Base-by-base conservation (phyloP, 2,113 vertebrate species). In the Coturnix japonica region DNA sequence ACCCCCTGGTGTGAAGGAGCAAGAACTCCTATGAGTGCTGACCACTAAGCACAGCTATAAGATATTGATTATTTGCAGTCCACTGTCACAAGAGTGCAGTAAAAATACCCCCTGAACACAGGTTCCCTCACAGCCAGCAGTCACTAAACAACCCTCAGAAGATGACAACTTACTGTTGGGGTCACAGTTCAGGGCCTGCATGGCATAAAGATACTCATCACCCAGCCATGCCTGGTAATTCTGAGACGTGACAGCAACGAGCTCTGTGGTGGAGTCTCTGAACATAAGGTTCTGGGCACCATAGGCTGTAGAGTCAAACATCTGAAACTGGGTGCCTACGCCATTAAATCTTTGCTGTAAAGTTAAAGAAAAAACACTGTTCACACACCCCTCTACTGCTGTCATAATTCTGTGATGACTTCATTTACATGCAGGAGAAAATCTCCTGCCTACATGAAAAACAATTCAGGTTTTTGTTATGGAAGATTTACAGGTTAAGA, bases 211-310 rank as follows among this genome's bases (percentile, higher is more conserved):
- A 84, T 99, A 99, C 44, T 94, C 92, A 1, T 33, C 92, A 37
- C 99, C 98, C 97, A 99, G 97, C 99, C 99, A 99, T 0, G 84
- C 91, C 76, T 97, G 96, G 20, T 98, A 98, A 56, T 97, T 98
- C 47, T 98, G 98, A 2, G 89, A 95, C 73, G 95, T 86, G 3
- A 97, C 95, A 44, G 65, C 63, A 70, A 97, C 46, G 8, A 99
- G 98, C 63, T 95, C 95, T 18, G 82, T 91, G 51, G 99, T 98
- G 33, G 91, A 79, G 11, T 99, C 97, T 87, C 98, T 99, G 96
- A 99, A 99, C 43, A 99, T 96, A 67, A 99, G 94, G 47, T 97
- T 97, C 90, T 93, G 97, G 39, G 96, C 95, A 53, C 95, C 56
- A 0, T 98, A 99, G 15, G 25, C 46, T 11, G 78, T 4, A 0